phyloP scores from a whole-genome alignment of 92 coral and sea anemone species.

The Muricea muricata region DNA sequence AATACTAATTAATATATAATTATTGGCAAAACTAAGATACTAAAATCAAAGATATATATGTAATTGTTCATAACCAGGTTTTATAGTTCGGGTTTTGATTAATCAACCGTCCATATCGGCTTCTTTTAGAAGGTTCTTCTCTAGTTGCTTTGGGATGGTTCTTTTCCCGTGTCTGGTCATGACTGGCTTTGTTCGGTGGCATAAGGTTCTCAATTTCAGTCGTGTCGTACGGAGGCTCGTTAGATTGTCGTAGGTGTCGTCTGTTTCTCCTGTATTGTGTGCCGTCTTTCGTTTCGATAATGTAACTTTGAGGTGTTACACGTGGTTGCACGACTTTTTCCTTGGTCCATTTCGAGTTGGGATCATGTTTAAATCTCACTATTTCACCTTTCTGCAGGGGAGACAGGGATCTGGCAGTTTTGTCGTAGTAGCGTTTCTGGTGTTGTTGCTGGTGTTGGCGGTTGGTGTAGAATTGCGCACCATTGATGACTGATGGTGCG shows the following conservation, averaged over 20 bases:
- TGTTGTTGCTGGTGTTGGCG: background rate
- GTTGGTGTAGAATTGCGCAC: background rate
- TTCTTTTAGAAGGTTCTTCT: background rate
- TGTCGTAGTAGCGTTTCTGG: background rate
- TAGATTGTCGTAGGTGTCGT: background rate
- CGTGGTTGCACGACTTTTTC: conserved; percentile 14
- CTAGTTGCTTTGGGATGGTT: background rate
- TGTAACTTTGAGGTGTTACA: background rate
- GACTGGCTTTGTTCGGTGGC: conserved; percentile 15
- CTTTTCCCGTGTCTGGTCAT: background rate
- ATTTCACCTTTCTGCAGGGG: conserved; percentile 11
- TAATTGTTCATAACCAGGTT: background rate
- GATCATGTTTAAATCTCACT: conserved; percentile 1
- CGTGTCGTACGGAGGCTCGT: background rate
- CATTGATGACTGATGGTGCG: too few relatives aligned
- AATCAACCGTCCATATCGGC: conserved; percentile 33
- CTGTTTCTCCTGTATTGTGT: background rate
- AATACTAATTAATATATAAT: too few relatives aligned
- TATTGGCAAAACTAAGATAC: too few relatives aligned
- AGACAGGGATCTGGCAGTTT: conserved; percentile 7
- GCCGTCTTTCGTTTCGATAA: background rate
- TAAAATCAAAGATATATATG: too few relatives aligned
- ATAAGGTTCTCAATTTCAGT: background rate
- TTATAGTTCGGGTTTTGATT: conserved; percentile 38
- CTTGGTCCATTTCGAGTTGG: conserved; percentile 10